Evolutionary conservation across 2,113 vertebrate genomes (phyloP).

Genomic region (Sinocyclocheilus anshuiensis): DNA sequence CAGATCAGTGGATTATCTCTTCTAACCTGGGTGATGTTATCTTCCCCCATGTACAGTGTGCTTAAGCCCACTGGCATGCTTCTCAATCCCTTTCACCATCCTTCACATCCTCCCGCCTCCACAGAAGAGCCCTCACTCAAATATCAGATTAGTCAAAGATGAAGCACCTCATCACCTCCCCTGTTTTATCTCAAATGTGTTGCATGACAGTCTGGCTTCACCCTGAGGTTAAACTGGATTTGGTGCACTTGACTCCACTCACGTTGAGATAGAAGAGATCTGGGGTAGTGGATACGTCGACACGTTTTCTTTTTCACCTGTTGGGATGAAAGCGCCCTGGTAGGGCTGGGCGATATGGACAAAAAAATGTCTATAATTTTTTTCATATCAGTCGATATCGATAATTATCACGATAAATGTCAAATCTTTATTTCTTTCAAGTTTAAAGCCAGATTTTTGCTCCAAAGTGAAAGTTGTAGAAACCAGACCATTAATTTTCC

Average conservation of each 20-base stretch:
- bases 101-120: neutral
- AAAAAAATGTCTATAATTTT: too few species aligned
- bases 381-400: too few species aligned
- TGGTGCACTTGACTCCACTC: conserved; percentile 22
- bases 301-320: neutral
- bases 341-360: too few species aligned
- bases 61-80: neutral
- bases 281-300: neutral
- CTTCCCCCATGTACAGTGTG: neutral
- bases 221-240: conserved; percentile 29
- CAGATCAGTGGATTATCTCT: conserved; percentile 26
- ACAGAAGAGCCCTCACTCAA: neutral
- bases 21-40: conserved; percentile 2
- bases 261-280: neutral
- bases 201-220: conserved; percentile 21
- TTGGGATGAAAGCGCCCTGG: neutral
- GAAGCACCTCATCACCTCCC: conserved; percentile 11
- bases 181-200: conserved; percentile 11
- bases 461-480: too few species aligned
- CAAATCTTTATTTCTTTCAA: too few species aligned
- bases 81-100: conserved; percentile 21
- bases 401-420: too few species aligned
- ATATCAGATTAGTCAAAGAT: conserved; percentile 39
- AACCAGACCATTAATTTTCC: too few species aligned
- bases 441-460: too few species aligned